phyloP scores from a whole-genome alignment of 1,140 invertebrate species.

The Calosoma granatense region DNA sequence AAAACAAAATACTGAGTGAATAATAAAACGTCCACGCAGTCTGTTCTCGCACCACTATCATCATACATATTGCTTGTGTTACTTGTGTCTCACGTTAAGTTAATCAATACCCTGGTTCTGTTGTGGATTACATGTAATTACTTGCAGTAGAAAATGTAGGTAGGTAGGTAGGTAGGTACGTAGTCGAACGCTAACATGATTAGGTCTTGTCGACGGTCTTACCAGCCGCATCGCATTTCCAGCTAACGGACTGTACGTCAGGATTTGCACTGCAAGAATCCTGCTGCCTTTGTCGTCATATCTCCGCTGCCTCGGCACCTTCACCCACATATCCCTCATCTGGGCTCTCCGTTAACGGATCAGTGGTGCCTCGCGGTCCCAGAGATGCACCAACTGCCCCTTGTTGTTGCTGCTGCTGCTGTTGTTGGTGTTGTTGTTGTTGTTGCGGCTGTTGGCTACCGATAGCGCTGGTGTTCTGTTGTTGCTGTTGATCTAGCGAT shows the following conservation, averaged over 20 bases:
- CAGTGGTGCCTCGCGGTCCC: conserved; percentile 35
- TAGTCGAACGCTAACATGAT: background rate
- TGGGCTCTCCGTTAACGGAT: conserved; percentile 67
- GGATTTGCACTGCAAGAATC: background rate
- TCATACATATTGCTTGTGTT: background rate
- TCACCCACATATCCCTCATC: conserved; percentile 82
- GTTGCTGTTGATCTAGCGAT: conserved; percentile 18
- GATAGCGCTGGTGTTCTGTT: conserved; percentile 34
- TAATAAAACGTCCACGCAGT: too few relatives aligned
- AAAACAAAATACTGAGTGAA: too few relatives aligned
- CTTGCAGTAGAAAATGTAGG: background rate
- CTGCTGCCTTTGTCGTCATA: conserved; percentile 44
- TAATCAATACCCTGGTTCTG: conserved; percentile 3
- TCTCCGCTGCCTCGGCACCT: conserved; percentile 43
- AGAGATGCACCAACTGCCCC: conserved; percentile 19
- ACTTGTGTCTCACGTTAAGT: background rate
- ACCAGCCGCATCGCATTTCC: background rate
- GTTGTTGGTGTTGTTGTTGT: conserved; percentile 17
- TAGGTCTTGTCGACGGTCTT: background rate
- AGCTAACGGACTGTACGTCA: background rate
- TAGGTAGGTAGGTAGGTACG: too few relatives aligned
- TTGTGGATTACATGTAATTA: background rate
- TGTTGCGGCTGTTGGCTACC: conserved; percentile 35
- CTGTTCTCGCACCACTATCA: background rate
- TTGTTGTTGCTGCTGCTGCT: conserved; percentile 20